Conservation (phyloP, 2,797 vertebrate genomes). For the Catamblyrhynchus diadema region DNA sequence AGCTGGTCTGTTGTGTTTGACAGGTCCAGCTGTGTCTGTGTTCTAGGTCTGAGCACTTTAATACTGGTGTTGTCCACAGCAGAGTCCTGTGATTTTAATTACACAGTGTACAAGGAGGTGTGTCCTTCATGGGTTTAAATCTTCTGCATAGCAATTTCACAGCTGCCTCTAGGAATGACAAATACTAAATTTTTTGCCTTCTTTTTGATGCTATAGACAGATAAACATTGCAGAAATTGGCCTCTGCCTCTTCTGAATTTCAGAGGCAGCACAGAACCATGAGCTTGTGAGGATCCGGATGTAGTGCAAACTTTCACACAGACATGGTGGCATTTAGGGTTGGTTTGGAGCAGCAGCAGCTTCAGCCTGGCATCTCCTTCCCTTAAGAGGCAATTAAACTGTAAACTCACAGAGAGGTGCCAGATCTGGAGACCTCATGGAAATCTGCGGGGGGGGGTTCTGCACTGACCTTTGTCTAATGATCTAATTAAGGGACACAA, state of each 20-base stretch:
- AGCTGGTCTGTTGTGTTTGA: not conserved
- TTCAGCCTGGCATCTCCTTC: not conserved
- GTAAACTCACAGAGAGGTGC: not conserved
- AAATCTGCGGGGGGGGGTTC: not conserved
- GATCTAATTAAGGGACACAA: not conserved
- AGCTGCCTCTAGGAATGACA: not conserved
- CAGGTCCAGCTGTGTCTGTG: not conserved
- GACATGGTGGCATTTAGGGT: not conserved
- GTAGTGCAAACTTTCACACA: not conserved
- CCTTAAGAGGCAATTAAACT: constrained; percentile 20
- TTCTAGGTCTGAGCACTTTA: not conserved
- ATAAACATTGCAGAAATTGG: not conserved
- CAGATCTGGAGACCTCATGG: not conserved
- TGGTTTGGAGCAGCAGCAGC: not conserved
- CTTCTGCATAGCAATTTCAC: not conserved
- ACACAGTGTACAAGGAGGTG: not conserved
- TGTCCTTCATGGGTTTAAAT: not conserved
- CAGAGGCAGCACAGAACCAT: not conserved
- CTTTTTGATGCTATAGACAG: not conserved
- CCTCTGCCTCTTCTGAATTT: not conserved
- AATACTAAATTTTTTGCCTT: not conserved
- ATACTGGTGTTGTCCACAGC: not conserved
- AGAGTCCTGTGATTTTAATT: constrained; percentile 1
- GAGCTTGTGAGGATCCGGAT: not conserved
- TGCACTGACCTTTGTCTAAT: constrained; percentile 25